Conservation (phyloP, 2,113 vertebrate species). For the Pitta sordida region DNA sequence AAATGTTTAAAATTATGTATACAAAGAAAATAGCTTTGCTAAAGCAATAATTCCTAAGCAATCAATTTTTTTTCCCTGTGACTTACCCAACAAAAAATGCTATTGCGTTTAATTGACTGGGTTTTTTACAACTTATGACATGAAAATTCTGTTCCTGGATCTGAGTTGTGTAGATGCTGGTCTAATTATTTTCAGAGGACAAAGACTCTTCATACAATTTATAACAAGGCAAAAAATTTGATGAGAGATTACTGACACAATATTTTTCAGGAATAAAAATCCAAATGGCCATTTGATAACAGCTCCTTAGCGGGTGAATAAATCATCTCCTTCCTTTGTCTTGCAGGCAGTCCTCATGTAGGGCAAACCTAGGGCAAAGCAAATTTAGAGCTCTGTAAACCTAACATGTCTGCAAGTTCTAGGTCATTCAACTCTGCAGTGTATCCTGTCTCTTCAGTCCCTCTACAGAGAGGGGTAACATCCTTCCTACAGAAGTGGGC, state of each 20-base stretch:
- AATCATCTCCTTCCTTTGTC: not conserved
- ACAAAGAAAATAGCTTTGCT: conserved; percentile 5
- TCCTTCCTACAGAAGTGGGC: not conserved
- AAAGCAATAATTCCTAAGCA: not conserved
- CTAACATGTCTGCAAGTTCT: not conserved
- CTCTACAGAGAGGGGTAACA: not conserved
- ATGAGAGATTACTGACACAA: not conserved
- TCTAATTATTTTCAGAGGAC: not conserved
- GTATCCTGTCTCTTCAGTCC: not conserved
- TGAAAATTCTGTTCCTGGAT: not conserved
- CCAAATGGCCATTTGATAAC: not conserved
- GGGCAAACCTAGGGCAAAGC: not conserved
- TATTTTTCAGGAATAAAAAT: not conserved
- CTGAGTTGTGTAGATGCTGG: not conserved
- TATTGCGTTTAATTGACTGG: not conserved
- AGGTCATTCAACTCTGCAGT: not conserved
- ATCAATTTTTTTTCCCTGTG: not conserved
- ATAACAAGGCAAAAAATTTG: not conserved
- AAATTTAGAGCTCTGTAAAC: not conserved
- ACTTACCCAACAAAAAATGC: not conserved
- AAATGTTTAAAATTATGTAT: conserved; percentile 15
- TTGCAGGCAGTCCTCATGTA: not conserved
- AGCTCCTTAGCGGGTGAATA: not conserved
- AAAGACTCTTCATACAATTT: not conserved
- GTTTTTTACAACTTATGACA: not conserved